Evolutionary conservation across 2,113 vertebrate species (phyloP), one percentile per base, ranked within the genome.

Genomic region (Willisornis vidua): DNA sequence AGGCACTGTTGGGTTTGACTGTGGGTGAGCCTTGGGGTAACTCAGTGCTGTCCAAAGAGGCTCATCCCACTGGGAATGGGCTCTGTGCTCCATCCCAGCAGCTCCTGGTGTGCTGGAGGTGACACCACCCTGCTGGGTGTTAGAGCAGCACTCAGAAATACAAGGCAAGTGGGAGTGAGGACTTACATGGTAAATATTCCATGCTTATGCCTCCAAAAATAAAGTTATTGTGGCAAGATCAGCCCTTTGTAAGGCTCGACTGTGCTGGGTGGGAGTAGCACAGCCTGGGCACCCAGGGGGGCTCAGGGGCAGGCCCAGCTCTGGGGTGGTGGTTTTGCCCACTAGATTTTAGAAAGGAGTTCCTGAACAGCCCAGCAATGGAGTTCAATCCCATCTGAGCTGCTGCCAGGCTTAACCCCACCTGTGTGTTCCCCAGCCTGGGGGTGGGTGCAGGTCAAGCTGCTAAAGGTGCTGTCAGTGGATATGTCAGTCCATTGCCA

Each of bases 141-240:
- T 39, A 10, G 52, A 77, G 17, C 16, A 26, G 29, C 0, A 0
- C 3, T 39, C 23, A 37, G 10, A 12, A 37, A 39, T 17, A 5
- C 15, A 8, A 3, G 76, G 7, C 23, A 13, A 7, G 39, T 35
- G 7, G 46, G 16, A 45, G 41, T 26, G 41, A 57, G 54, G 35
- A 12, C 0, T 33, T 14, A 1, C 0, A 0, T 7, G n/a, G n/a
- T 23, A 45, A 62, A 70, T 48, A 33, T 46, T 31, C 33, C n/a
- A 5, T 11, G 67, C 31, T 13, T 31, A 3, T 68, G 16, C 33
- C 48, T 52, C n/a, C 22, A 35, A 33, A 49, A 48, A 9, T 5
- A 2, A 33, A 20, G 19, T 72, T 15, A 0, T 14, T 84, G 26
- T 19, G 6, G 26, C 33, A 58, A 73, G 45, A 14, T 43, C 6